phyloP scores from a whole-genome alignment of 1,140 invertebrate genomes.

The Manduca sexta region DNA sequence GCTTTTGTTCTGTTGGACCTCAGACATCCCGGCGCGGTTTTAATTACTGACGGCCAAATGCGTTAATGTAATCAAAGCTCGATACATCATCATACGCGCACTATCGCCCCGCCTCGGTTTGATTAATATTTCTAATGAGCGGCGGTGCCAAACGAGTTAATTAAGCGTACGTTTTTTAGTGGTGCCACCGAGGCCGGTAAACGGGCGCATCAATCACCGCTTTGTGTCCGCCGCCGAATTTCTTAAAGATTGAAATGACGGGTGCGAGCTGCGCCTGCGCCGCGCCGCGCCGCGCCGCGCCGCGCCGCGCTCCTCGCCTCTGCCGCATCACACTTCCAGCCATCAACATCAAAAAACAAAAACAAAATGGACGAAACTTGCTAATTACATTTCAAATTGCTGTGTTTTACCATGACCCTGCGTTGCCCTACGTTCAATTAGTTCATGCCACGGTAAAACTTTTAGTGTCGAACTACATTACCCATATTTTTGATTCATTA shows the following conservation, averaged over 20 bases:
- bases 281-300: slow-evolving; percentile 14
- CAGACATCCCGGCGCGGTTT: slow-evolving; percentile 61
- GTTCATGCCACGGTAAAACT: no score
- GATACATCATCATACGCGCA: slow-evolving; percentile 70
- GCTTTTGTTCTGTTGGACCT: slow-evolving; percentile 42
- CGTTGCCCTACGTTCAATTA: no score
- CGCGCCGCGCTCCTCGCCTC: slow-evolving; percentile 7
- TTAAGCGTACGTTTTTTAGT: slow-evolving; percentile 62
- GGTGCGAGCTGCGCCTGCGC: slow-evolving; percentile 10
- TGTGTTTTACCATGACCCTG: no score
- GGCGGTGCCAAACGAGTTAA: slow-evolving; percentile 72
- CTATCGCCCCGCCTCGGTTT: slow-evolving; percentile 68
- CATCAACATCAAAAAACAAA: no score
- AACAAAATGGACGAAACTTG: no score
- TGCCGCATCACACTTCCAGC: no score
- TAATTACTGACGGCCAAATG: slow-evolving; percentile 57
- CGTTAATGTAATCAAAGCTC: slow-evolving; percentile 71
- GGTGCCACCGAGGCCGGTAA: slow-evolving; percentile 65
- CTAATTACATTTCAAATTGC: no score
- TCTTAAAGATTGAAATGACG: slow-evolving; percentile 69
- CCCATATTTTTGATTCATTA: no score
- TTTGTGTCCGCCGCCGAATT: slow-evolving; percentile 63
- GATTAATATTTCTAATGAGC: slow-evolving; percentile 73
- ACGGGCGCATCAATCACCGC: slow-evolving; percentile 69
- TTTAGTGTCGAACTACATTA: no score